Conservation (phyloP, 1,140 invertebrate genomes). For the Grapholita molesta region DNA sequence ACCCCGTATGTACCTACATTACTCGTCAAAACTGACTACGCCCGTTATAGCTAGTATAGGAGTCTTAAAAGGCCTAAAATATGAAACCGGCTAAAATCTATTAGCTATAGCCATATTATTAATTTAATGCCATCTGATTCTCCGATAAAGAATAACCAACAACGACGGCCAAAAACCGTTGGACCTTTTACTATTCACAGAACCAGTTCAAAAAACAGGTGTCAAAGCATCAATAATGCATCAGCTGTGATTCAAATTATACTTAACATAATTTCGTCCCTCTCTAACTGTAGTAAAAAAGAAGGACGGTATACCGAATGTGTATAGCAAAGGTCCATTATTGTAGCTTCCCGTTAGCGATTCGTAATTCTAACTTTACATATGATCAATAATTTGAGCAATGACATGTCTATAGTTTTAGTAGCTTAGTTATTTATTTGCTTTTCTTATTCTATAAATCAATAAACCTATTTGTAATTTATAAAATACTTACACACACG, state of each 20-base stretch:
- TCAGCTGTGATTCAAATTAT: neutral
- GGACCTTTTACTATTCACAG: neutral
- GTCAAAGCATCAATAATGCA: constrained; percentile 34
- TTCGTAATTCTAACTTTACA: neutral
- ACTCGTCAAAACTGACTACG: too few species aligned
- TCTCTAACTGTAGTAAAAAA: neutral
- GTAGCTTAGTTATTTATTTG: too few species aligned
- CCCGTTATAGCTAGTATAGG: too few species aligned
- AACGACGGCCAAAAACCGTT: constrained; percentile 14
- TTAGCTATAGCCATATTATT: neutral
- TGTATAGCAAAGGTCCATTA: neutral
- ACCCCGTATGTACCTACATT: too few species aligned
- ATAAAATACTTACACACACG: too few species aligned
- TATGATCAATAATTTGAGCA: too few species aligned
- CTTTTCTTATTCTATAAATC: too few species aligned
- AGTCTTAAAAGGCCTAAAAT: too few species aligned
- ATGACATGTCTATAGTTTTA: too few species aligned
- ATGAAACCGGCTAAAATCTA: neutral
- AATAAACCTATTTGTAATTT: too few species aligned
- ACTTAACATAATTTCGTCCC: neutral
- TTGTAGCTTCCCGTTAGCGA: neutral
- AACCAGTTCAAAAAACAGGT: neutral
- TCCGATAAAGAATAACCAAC: neutral
- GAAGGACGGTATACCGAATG: neutral
- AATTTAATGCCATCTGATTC: neutral